Base-by-base conservation (phyloP, 1,140 invertebrate genomes). In the Drosophila pandora region DNA sequence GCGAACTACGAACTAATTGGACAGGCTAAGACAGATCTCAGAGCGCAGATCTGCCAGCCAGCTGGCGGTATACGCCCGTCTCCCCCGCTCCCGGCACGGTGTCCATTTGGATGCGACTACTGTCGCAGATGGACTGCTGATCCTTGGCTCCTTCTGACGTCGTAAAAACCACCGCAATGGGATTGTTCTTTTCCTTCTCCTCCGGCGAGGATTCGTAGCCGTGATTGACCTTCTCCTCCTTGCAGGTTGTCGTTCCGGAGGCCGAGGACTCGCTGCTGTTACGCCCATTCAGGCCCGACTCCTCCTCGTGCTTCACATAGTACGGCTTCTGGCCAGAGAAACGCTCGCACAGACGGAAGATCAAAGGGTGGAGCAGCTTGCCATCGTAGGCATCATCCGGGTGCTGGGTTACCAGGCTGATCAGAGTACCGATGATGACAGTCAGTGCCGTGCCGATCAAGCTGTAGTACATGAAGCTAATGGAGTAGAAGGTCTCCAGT, bases 391-490 rank as follows among this genome's bases (percentile, higher is more conserved):
- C 91, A 71, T 95, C 95, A 4, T 94, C 93, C 39, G 95, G 90
- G 56, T 94, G 92, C 6, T 92, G 93, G 49, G 95, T 95, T 13
- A 95, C 69, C 34, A 94, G 93, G 82, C 95, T 96, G 22, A 95
- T 93, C 6, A 95, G 85, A 5, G 94, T 93, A 0, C 95, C 95
- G 25, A 95, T 91, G 3, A 94, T 55, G 0, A 96, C 92, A 0
- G 95, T 95, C 21, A 95, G 93, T 10, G 94, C 71, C 50, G 95
- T 95, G 2, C 95, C 95, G 39, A 96, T 93, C 3, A 95, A 83
- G 22, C 95, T 94, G 82, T 96, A 96, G 84, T 96, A 96, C 95
- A 96, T 96, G 79, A 95, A 96, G 4, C 95, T 95, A 37, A 95
- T 94, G 5, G 94, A 93, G 76, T 95, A 95, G 7, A 95, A 84